phyloP scores from a whole-genome alignment of 2,888 invertebrate species.

The Linnaemya vulpina region DNA sequence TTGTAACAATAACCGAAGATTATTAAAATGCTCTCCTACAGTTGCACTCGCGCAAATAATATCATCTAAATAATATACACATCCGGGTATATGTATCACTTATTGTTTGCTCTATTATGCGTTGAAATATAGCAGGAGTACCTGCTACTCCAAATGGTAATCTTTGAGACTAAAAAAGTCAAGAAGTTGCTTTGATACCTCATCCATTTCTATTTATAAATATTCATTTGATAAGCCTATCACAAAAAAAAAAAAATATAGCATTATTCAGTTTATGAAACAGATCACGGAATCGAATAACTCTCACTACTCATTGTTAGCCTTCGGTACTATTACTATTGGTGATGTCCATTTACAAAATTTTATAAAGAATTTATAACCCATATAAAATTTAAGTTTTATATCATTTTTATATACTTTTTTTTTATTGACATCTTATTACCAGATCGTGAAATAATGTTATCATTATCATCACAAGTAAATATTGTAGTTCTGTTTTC shows the following conservation, averaged over 20 bases:
- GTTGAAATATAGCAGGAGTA: neutral
- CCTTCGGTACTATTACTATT: neutral
- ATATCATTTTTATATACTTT: neutral
- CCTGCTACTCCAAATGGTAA: neutral
- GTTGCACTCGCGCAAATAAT: neutral
- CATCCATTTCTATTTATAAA: neutral
- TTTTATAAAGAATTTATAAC: neutral
- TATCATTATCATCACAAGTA: neutral
- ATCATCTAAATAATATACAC: neutral
- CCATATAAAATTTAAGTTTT: no score
- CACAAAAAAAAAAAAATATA: neutral
- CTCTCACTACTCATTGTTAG: neutral
- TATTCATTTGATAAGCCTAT: neutral
- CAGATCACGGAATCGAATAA: neutral
- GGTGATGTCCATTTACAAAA: neutral
- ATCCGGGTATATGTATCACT: neutral
- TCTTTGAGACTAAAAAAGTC: no score
- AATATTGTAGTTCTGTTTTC: neutral
- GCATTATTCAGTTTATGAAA: neutral
- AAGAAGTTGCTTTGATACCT: no score
- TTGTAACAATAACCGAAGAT: neutral
- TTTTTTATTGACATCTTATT: neutral
- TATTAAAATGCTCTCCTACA: neutral
- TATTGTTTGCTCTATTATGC: neutral
- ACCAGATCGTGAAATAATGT: constrained; percentile 6